A percentile compares a stretch with the other conserved stretches of the same genome.
Conservation (phyloP, 2,797 vertebrate genomes). For the Cyclura pinguis region DNA sequence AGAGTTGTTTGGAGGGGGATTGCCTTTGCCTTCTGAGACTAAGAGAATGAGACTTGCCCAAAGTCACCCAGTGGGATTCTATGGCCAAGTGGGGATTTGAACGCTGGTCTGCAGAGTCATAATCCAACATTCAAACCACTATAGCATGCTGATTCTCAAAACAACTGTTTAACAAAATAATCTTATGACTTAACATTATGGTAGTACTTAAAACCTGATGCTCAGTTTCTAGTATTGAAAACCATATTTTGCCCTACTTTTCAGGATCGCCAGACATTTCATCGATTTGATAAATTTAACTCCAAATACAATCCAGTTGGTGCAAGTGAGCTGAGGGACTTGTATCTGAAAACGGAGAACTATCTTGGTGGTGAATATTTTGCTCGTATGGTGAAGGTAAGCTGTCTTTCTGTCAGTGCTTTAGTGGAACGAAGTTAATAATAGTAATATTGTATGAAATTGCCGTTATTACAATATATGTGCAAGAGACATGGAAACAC, state of each 20-base stretch:
- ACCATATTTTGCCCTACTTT: not conserved
- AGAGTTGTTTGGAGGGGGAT: no score
- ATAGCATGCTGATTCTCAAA: no score
- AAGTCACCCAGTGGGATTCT: no score
- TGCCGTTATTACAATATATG: no score
- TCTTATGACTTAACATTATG: not conserved
- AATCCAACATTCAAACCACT: no score
- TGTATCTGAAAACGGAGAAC: slow-evolving; percentile 96
- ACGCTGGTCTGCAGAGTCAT: no score
- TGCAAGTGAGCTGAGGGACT: slow-evolving; percentile 94
- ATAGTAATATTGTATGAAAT: slow-evolving; percentile 13
- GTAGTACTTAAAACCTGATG: not conserved
- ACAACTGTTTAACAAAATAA: no score
- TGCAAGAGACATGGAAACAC: slow-evolving; percentile 1
- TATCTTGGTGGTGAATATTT: slow-evolving; percentile 95
- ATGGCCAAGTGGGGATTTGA: no score
- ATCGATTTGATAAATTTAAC: slow-evolving; percentile 99
- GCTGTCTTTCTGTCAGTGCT: slow-evolving; percentile 29
- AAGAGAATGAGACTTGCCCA: no score
- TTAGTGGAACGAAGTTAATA: slow-evolving; percentile 3
- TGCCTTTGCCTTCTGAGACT: no score
- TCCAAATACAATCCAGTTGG: slow-evolving; percentile 98
- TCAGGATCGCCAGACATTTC: slow-evolving; percentile 96
- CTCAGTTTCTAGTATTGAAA: slow-evolving; percentile 1
- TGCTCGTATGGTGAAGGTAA: slow-evolving; percentile 95